phyloP scores from a whole-genome alignment of 2,113 vertebrate species.

The Melospiza georgiana region DNA sequence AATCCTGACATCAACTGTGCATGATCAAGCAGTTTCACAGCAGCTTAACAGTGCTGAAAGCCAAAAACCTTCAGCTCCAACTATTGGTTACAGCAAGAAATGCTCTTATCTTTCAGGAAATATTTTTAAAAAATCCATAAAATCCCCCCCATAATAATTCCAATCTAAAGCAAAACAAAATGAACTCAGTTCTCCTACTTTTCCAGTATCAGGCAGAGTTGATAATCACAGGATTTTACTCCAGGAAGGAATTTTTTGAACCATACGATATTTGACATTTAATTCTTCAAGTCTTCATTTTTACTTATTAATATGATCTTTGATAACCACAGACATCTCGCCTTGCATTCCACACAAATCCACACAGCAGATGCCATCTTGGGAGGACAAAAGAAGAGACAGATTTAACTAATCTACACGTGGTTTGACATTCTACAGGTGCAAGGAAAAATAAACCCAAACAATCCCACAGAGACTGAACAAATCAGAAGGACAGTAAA shows the following conservation, averaged over 20 bases:
- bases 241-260: slow-evolving; percentile 12
- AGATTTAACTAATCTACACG: slow-evolving; percentile 12
- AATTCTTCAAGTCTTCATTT: slow-evolving; percentile 23
- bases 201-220: slow-evolving; percentile 42
- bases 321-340: slow-evolving; percentile 31
- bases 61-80: slow-evolving; percentile 21
- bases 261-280: not conserved
- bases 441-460: not conserved
- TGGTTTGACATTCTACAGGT: not conserved
- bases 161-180: slow-evolving; percentile 18
- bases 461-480: not conserved
- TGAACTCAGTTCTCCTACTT: not conserved
- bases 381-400: slow-evolving; percentile 21
- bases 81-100: not conserved
- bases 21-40: not conserved
- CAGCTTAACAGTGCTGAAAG: not conserved
- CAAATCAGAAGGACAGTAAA: not conserved
- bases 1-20: slow-evolving; percentile 50
- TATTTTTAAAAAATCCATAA: not conserved
- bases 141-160: not conserved
- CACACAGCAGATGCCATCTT: slow-evolving; percentile 18
- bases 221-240: slow-evolving; percentile 50
- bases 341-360: slow-evolving; percentile 32
- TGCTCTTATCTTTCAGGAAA: not conserved
- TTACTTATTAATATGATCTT: not conserved